Percentiles rank a stretch among this genome's conserved stretches.
Evolutionary conservation across 2,113 vertebrate genomes (phyloP).

Genomic region (Ictalurus punctatus): DNA sequence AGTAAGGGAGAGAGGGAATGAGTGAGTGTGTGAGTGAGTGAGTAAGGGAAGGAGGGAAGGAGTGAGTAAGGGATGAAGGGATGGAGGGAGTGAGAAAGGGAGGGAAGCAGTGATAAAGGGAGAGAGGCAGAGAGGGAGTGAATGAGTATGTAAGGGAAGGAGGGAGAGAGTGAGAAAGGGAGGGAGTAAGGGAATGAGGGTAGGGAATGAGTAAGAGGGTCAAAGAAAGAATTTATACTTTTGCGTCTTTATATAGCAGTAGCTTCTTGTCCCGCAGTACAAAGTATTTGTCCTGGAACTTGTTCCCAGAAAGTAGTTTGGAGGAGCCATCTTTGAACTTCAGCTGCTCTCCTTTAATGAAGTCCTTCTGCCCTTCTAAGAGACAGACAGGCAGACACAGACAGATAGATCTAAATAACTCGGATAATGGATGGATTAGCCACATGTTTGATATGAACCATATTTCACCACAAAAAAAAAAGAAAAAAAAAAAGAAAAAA

Average conservation of each 20-base stretch:
- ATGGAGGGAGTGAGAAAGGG: neutral
- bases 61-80: neutral
- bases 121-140: neutral
- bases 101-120: neutral
- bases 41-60: neutral
- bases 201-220: neutral
- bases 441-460: neutral
- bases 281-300: conserved; percentile 91
- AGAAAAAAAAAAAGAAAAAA: too few relatives aligned
- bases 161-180: neutral
- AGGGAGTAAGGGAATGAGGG: neutral
- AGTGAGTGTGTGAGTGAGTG: too few relatives aligned
- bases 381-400: conserved; percentile 14
- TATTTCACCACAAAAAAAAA: neutral
- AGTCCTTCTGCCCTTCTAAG: conserved; percentile 66
- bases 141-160: neutral
- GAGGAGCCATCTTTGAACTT: conserved; percentile 89
- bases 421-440: too few relatives aligned
- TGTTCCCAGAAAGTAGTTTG: conserved; percentile 89
- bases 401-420: neutral
- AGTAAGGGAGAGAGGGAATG: too few relatives aligned
- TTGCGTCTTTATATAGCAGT: conserved; percentile 87
- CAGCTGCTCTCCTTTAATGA: conserved; percentile 76
- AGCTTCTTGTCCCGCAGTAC: conserved; percentile 81
- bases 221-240: conserved; percentile 71